Percentiles rank a stretch among this genome's conserved stretches.
These are phyloP conservation scores for Parauchenoglanis punctatus DNA, from an alignment of 2,797 vertebrate genomes.

Conservation along the genomic window DNA sequence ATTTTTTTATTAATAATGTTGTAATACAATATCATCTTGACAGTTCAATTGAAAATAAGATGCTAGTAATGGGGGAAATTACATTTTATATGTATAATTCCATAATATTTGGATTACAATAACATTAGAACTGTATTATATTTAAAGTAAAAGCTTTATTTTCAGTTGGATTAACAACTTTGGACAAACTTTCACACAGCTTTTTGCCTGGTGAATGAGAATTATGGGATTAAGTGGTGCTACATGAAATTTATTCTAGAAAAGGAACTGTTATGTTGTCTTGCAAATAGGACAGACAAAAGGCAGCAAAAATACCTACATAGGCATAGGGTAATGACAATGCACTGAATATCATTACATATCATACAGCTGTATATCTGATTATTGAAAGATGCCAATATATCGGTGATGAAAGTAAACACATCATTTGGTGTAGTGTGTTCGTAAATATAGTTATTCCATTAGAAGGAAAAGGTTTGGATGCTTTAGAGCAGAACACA, in stretches of 20 bases:
- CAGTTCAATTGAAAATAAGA: no score
- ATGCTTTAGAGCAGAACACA: slow-evolving; percentile 15
- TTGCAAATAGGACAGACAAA: background rate
- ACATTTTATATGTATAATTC: no score
- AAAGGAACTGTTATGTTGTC: background rate
- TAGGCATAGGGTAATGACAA: background rate
- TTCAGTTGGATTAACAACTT: background rate
- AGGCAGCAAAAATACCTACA: background rate
- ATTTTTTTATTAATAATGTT: no score
- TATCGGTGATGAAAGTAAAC: background rate
- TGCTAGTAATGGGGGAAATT: no score
- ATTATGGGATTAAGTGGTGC: background rate
- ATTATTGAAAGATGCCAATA: background rate
- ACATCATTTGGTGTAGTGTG: background rate
- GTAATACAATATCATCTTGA: no score
- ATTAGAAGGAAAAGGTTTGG: background rate
- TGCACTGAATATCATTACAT: background rate
- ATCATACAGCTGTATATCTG: background rate
- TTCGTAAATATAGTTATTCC: background rate
- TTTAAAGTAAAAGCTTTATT: no score
- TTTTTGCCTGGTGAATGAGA: background rate
- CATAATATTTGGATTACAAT: no score
- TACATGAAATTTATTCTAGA: background rate
- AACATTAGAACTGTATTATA: no score
- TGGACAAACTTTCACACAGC: background rate